Percentiles rank a stretch among this genome's conserved stretches.
Evolutionary conservation across 1,140 invertebrate species (phyloP).

Genomic region (Zophobas atratus): DNA sequence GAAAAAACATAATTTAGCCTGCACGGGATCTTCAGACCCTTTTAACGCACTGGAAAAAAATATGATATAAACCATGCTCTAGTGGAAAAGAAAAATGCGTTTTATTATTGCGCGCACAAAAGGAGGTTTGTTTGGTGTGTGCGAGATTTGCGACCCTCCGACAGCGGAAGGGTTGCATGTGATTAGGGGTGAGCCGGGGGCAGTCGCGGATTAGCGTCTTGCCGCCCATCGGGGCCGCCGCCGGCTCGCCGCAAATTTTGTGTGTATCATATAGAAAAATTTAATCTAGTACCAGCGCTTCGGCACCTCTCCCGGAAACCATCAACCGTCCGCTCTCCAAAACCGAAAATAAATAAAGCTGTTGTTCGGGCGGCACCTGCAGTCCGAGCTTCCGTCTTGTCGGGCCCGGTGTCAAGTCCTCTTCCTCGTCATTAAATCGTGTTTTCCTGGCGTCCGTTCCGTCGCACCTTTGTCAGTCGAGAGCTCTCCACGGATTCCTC

Average conservation of each 20-base stretch:
- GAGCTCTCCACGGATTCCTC: constrained; percentile 37
- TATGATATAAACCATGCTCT: constrained; percentile 65
- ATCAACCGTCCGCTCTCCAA: constrained; percentile 10
- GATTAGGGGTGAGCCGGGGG: neutral
- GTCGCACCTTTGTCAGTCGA: constrained; percentile 29
- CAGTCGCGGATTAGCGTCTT: constrained; percentile 8
- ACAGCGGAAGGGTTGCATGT: constrained; percentile 50
- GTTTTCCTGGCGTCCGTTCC: constrained; percentile 16
- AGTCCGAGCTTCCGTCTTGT: constrained; percentile 20
- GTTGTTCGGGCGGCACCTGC: constrained; percentile 26
- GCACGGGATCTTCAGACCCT: constrained; percentile 59
- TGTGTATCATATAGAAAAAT: too few species aligned
- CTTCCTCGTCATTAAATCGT: constrained; percentile 25
- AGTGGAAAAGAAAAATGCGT: constrained; percentile 65
- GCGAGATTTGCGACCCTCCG: constrained; percentile 59
- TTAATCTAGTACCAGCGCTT: neutral
- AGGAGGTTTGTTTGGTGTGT: constrained; percentile 58
- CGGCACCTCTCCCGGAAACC: neutral
- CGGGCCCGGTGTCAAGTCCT: constrained; percentile 26
- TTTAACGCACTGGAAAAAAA: constrained; percentile 61
- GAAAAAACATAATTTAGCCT: constrained; percentile 61
- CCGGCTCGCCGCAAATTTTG: too few species aligned
- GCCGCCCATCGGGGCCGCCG: neutral
- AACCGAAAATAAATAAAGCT: constrained; percentile 11
- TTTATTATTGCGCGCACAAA: constrained; percentile 64